Evolutionary conservation across 2,888 invertebrate genomes (phyloP).

Genomic region (Elysia crispata): DNA sequence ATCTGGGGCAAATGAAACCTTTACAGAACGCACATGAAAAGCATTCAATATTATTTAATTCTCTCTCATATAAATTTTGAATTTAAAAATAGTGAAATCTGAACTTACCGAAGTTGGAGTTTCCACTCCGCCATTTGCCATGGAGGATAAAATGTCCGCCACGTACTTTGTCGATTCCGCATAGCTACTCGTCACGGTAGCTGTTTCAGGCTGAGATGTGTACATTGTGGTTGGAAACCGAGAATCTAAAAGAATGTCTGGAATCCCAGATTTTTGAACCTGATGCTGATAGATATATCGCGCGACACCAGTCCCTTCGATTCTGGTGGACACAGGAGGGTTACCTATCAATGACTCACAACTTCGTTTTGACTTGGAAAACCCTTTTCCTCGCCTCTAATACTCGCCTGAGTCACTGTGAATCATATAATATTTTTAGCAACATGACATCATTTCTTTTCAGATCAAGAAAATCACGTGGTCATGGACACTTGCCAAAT

Average conservation of each 20-base stretch:
- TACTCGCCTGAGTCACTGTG: constrained; percentile 59
- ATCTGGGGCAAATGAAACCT: too few relatives aligned
- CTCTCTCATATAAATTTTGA: too few relatives aligned
- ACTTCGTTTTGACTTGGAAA: constrained; percentile 57
- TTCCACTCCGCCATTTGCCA: constrained; percentile 72
- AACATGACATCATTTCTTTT: constrained; percentile 57
- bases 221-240: constrained; percentile 45
- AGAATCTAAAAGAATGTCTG: constrained; percentile 28
- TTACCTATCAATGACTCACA: constrained; percentile 61
- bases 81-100: too few relatives aligned
- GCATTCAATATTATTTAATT: too few relatives aligned
- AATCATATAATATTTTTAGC: constrained; percentile 58
- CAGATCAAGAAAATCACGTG: constrained; percentile 48
- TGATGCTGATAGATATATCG: constrained; percentile 21
- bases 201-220: constrained; percentile 39
- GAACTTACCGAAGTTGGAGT: constrained; percentile 51
- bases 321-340: constrained; percentile 47
- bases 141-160: constrained; percentile 76
- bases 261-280: constrained; percentile 27
- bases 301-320: constrained; percentile 3
- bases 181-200: constrained; percentile 49
- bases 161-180: constrained; percentile 73
- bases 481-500: constrained; percentile 36
- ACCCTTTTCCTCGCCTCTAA: constrained; percentile 57
- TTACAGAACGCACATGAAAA: too few relatives aligned